Evolutionary conservation across 2,113 vertebrate species (phyloP), one percentile per base, ranked within the genome.

Genomic region (Anarrhichthys ocellatus): DNA sequence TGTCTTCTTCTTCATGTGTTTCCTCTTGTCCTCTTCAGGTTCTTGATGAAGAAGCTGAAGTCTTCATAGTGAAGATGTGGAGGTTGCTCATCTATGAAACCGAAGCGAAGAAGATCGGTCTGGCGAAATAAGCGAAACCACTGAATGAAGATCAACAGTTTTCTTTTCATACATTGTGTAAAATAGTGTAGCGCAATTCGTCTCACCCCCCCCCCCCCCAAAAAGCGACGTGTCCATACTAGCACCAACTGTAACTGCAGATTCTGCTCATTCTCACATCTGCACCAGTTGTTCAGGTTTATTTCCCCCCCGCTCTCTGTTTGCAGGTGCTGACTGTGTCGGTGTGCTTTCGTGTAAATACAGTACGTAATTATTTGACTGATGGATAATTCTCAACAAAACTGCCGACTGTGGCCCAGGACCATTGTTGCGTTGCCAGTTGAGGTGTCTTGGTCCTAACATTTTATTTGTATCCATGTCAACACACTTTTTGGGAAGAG

Each of bases 1-100:
- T 48, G 10, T 42, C 40, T 36, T 36, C 29, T 29, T 29, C 29
- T 29, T 29, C 2, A 29, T 29, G 29, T 29, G 29, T 29, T 29
- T 29, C 29, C 29, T 29, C 29, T 32, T 32, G 32, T 32, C 32
- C 4, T 32, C 32, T 72, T 2, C 67, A 99, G 98, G 98, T 99
- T 90, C 95, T 99, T 67, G 98, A 99, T 93, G 98, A 99, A 96
- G 98, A 99, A 95, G 98, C 98, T 42, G 98, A 99, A 94, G 98
- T 99, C 91, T 99, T 99, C 94, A 98, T 99, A 85, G 98, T 99
- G 88, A 99, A 99, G 96, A 99, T 99, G 98, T 99, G 98, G 98
- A 94, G 98, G 92, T 94, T 99, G 92, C 96, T 99, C 92, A 99
- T 99, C 94, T 99, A 99, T 50, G 98, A 99, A 96, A 99, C 98